These are phyloP conservation scores for Montifringilla adamsi DNA, from an alignment of 2,113 vertebrate species.

Conservation along the genomic window DNA sequence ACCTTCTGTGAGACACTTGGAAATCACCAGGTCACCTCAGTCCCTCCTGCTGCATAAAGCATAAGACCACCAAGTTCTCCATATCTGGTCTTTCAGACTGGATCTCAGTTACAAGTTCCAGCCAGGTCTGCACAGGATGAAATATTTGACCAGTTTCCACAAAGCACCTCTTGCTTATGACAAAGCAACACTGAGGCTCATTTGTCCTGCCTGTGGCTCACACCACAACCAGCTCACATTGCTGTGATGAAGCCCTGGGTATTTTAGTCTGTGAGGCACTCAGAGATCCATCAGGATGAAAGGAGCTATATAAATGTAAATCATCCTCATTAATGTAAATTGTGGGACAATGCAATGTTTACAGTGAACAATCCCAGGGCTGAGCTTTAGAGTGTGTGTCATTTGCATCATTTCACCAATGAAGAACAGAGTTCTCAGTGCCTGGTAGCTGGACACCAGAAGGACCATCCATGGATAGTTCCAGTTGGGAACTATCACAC, in stretches of 20 bases:
- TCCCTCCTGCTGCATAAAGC: not conserved
- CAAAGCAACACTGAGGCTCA: accelerated
- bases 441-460: not conserved
- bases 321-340: conserved; percentile 51
- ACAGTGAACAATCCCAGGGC: not conserved
- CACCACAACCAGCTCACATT: not conserved
- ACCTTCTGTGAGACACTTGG: not conserved
- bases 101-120: not conserved
- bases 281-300: conserved; percentile 26
- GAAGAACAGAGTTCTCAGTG: not conserved
- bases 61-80: not conserved
- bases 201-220: not conserved
- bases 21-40: not conserved
- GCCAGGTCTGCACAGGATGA: not conserved
- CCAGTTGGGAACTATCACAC: not conserved
- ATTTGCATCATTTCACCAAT: not conserved
- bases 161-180: not conserved
- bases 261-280: not conserved
- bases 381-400: not conserved
- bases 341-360: not conserved
- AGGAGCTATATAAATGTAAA: conserved; percentile 58
- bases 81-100: not conserved
- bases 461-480: not conserved
- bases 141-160: not conserved
- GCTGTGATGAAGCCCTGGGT: not conserved